Percentiles rank a stretch among this genome's conserved stretches.
phyloP scores from a whole-genome alignment of 1,140 invertebrate species.

The Zaprionus africanus region DNA sequence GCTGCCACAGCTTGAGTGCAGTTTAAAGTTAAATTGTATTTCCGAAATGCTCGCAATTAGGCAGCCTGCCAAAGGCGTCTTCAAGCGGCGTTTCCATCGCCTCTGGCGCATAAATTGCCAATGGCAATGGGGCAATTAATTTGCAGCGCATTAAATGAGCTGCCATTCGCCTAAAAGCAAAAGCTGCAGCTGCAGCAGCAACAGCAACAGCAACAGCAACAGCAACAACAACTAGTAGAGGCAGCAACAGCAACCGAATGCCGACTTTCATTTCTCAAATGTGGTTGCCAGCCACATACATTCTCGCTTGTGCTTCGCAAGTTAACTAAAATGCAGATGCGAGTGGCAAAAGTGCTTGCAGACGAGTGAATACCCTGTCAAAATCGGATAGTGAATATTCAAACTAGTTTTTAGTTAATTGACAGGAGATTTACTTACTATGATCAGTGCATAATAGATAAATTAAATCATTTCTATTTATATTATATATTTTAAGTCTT shows the following conservation, averaged over 20 bases:
- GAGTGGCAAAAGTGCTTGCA: not conserved
- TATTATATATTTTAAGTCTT: too few relatives aligned
- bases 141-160: slow-evolving; percentile 79
- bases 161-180: slow-evolving; percentile 51
- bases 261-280: slow-evolving; percentile 41
- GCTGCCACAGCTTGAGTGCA: slow-evolving; percentile 70
- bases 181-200: not conserved
- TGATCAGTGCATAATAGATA: too few relatives aligned
- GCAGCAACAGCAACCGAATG: slow-evolving; percentile 11
- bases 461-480: too few relatives aligned
- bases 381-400: not conserved
- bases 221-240: not conserved
- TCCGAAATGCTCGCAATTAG: slow-evolving; percentile 81
- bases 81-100: slow-evolving; percentile 16
- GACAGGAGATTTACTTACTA: too few relatives aligned
- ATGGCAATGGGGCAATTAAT: slow-evolving; percentile 80
- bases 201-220: not conserved
- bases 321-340: not conserved
- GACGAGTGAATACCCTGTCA: not conserved
- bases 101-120: slow-evolving; percentile 65
- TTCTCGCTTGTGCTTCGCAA: slow-evolving; percentile 1
- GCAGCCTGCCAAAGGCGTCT: slow-evolving; percentile 76
- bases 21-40: slow-evolving; percentile 83
- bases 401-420: too few relatives aligned
- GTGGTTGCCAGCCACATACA: slow-evolving; percentile 34